These are phyloP conservation scores for Hemicordylus capensis DNA, from an alignment of 2,113 vertebrate genomes.

Conservation along the genomic window DNA sequence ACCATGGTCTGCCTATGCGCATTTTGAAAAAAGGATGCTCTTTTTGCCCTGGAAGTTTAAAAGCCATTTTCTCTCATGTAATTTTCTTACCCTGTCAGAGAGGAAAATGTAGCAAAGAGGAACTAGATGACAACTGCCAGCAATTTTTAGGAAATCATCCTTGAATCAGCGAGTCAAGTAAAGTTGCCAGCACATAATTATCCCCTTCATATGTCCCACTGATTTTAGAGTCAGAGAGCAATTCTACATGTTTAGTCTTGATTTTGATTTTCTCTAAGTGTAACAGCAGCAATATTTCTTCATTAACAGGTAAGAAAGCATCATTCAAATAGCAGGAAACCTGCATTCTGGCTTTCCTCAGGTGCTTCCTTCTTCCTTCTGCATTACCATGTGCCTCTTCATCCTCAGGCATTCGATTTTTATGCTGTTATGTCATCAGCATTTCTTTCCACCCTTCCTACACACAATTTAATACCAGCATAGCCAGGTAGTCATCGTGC, in stretches of 20 bases:
- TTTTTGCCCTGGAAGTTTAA: not conserved
- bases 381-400: not conserved
- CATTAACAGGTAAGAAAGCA: slow-evolving; percentile 29
- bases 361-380: slow-evolving; percentile 20
- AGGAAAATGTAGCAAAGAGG: slow-evolving; percentile 11
- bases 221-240: slow-evolving; percentile 41
- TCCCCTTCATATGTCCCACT: slow-evolving; percentile 38
- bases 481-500: not conserved
- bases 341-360: not conserved
- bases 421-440: not conserved
- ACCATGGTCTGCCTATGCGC: not conserved
- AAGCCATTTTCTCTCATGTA: slow-evolving; percentile 1
- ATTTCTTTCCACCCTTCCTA: not conserved
- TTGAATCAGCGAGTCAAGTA: slow-evolving; percentile 45
- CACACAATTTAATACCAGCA: slow-evolving; percentile 14
- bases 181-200: slow-evolving; percentile 45
- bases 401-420: not conserved
- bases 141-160: slow-evolving; percentile 37
- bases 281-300: slow-evolving; percentile 23
- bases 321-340: slow-evolving; percentile 8
- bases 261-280: slow-evolving; percentile 44
- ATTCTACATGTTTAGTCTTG: slow-evolving; percentile 44
- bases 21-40: not conserved
- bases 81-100: slow-evolving; percentile 17
- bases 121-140: slow-evolving; percentile 1